phyloP scores from a whole-genome alignment of 2,888 invertebrate genomes.

The Drosophila siamana region DNA sequence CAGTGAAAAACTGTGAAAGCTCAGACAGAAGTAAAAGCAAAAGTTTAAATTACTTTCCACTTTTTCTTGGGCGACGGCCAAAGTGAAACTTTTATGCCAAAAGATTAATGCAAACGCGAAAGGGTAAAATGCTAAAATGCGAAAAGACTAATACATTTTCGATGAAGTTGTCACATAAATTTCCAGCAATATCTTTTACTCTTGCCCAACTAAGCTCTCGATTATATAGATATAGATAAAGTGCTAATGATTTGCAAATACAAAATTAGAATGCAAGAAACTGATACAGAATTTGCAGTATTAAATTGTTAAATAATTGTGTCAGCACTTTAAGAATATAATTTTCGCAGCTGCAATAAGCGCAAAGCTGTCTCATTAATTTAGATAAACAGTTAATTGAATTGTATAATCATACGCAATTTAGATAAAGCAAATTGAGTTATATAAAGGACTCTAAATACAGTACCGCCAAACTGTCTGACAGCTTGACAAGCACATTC shows the following conservation, averaged over 20 bases:
- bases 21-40: conserved; percentile 70
- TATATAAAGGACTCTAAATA: background rate
- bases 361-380: background rate
- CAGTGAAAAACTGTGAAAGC: conserved; percentile 36
- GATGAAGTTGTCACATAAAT: conserved; percentile 54
- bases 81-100: conserved; percentile 53
- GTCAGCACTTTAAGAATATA: too few relatives aligned
- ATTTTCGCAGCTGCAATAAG: background rate
- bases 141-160: conserved; percentile 60
- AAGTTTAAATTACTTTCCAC: conserved; percentile 77
- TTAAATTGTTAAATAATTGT: background rate
- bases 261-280: background rate
- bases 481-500: conserved; percentile 25
- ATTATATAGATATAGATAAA: conserved; percentile 39
- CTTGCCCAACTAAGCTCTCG: conserved; percentile 19
- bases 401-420: background rate
- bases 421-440: background rate
- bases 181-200: conserved; percentile 21
- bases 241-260: conserved; percentile 22
- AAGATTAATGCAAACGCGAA: conserved; percentile 71
- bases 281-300: background rate
- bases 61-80: conserved; percentile 47
- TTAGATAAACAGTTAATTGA: background rate
- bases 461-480: background rate
- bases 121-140: conserved; percentile 56